Evolutionary conservation across 1,140 invertebrate genomes (phyloP).

Genomic region (honey bee (Apis mellifera)): DNA sequence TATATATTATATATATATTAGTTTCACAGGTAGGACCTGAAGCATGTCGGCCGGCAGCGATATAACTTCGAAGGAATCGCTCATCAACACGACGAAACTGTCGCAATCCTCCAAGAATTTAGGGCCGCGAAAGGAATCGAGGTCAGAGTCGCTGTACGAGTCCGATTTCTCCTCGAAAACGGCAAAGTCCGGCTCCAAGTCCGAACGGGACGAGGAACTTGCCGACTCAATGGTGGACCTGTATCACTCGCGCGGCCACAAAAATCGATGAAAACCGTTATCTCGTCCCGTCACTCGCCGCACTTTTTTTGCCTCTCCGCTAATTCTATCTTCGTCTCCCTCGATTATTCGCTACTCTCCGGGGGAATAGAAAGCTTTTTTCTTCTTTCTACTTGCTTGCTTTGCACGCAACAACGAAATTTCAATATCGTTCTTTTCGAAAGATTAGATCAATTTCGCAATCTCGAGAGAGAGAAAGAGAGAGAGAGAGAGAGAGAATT

Average conservation of each 20-base stretch:
- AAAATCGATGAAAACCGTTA: background rate
- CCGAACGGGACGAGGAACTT: constrained; percentile 78
- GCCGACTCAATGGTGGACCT: constrained; percentile 80
- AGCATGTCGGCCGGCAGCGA: constrained; percentile 80
- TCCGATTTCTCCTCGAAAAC: constrained; percentile 51
- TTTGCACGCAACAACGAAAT: no score
- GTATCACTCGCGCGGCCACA: constrained; percentile 10
- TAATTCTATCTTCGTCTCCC: no score
- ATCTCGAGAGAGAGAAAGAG: no score
- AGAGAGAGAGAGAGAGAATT: no score
- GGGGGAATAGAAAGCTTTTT: no score
- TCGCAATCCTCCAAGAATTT: constrained; percentile 64
- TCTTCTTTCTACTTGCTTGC: no score
- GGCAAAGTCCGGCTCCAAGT: constrained; percentile 73
- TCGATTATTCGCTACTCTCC: no score
- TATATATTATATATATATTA: no score
- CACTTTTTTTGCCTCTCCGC: no score
- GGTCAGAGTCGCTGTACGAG: constrained; percentile 72
- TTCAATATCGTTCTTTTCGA: no score
- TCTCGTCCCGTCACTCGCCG: no score
- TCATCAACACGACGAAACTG: constrained; percentile 81
- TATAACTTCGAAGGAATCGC: constrained; percentile 80
- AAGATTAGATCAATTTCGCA: no score
- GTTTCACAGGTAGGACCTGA: constrained; percentile 76
- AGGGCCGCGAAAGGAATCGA: constrained; percentile 63